A percentile compares a stretch with the other conserved stretches of the same genome.
Evolutionary conservation across 2,888 invertebrate species (phyloP).

Genomic region (Iphiclides podalirius): DNA sequence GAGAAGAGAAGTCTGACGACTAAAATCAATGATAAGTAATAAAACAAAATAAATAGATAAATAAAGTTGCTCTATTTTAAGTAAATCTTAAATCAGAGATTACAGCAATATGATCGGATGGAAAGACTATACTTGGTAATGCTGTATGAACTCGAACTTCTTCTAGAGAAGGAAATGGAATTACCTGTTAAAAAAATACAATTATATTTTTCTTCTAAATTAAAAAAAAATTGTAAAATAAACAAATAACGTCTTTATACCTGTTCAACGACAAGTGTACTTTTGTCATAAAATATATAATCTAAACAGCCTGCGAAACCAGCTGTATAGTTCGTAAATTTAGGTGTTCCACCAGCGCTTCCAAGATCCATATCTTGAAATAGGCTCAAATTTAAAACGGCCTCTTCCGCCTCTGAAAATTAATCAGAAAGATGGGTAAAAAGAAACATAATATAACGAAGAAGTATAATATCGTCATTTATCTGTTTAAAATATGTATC

Average conservation of each 20-base stretch:
- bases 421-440: background rate
- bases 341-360: conserved; percentile 92
- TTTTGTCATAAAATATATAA: conserved; percentile 91
- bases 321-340: conserved; percentile 91
- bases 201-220: background rate
- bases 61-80: conserved; percentile 29
- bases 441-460: background rate
- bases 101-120: conserved; percentile 96
- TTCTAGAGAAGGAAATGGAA: conserved; percentile 90
- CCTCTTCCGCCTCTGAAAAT: conserved; percentile 82
- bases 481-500: background rate
- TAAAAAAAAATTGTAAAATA: no score
- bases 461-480: no score
- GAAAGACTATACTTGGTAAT: conserved; percentile 93
- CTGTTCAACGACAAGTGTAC: conserved; percentile 82
- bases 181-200: conserved; percentile 73
- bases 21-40: no score
- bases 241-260: no score
- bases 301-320: conserved; percentile 93
- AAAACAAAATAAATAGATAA: no score
- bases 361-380: conserved; percentile 82
- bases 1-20: no score
- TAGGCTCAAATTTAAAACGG: conserved; percentile 81
- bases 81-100: conserved; percentile 86
- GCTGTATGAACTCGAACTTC: conserved; percentile 87